A percentile compares a stretch with the other conserved stretches of the same genome.
phyloP scores from a whole-genome alignment of 1,140 invertebrate genomes.

The Leptopilina clavipes region DNA sequence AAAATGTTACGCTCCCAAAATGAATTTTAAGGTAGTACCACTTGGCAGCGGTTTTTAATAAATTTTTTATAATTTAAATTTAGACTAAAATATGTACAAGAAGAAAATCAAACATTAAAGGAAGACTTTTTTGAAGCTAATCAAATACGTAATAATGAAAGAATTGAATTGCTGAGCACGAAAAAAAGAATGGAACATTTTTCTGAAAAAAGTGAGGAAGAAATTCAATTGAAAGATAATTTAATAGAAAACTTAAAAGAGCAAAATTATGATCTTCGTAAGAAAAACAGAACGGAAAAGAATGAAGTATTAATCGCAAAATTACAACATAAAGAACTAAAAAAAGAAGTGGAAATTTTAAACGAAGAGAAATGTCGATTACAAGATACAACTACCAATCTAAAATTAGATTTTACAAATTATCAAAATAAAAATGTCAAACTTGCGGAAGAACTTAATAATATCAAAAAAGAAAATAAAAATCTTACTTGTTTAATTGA shows the following conservation, averaged over 20 bases:
- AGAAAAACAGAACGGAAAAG: neutral
- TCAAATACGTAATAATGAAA: neutral
- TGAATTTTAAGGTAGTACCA: too few species aligned
- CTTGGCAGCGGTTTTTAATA: too few species aligned
- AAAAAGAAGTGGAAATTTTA: neutral
- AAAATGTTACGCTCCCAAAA: too few species aligned
- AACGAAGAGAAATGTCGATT: slow-evolving; percentile 3
- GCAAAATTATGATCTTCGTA: neutral
- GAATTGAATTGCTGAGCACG: neutral
- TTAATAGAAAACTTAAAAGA: neutral
- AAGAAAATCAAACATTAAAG: neutral
- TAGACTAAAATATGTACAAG: neutral
- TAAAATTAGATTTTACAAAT: slow-evolving; percentile 42
- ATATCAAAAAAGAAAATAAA: slow-evolving; percentile 45
- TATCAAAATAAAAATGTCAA: slow-evolving; percentile 45
- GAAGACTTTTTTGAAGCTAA: neutral
- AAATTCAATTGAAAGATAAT: neutral
- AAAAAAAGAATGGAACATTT: neutral
- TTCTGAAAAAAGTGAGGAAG: neutral
- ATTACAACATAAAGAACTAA: neutral
- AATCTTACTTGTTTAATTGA: neutral
- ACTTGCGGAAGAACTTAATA: slow-evolving; percentile 43
- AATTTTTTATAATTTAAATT: too few species aligned
- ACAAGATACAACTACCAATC: neutral
- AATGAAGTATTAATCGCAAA: neutral